Evolutionary conservation across 2,113 vertebrate genomes (phyloP), one percentile per base, ranked within the genome.

Genomic region (Mungos mungo): DNA sequence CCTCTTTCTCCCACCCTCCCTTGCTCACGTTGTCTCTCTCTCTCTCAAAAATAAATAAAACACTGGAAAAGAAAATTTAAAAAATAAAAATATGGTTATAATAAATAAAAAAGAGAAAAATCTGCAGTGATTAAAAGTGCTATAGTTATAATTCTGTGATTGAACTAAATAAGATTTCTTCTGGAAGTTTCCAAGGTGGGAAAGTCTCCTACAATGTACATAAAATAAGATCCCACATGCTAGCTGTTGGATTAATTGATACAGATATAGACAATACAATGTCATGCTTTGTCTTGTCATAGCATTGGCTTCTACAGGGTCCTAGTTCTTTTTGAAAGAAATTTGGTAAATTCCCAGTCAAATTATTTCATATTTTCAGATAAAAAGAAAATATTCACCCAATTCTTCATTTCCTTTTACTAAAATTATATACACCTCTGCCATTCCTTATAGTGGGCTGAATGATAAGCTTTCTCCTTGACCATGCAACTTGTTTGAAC

Each of bases 141-240:
- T 98, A 99, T 31, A 91, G 93, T 10, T 68, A n/a, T 1, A 29
- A 94, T 0, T 98, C 98, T 45, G 1, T 79, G 18, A 98, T 99
- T 96, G 98, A 98, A 80, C 10, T 47, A 1, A 98, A 94, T 27
- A 99, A 99, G 99, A 97, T 99, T 95, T 99, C 98, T 4, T 98
- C 98, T 7, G 98, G 98, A 14, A 81, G 16, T 52, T n/a, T 0
- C 52, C n/a, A 2, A 0, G 98, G 98, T 66, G 65, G 74, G 68
- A 98, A 96, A 66, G 99, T 98, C 38, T 60, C 98, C 0, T 99
- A 98, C 66, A 0, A 0, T 0, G 99, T 99, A 98, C 99, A 98
- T 98, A 87, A 60, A 68, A 66, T 31, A 71, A 60, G 68, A 33
- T 12, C 13, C 9, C 29, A 19, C 16, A 2, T 50, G 31, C 68